phyloP scores from a whole-genome alignment of 2,888 invertebrate genomes.

The Hypomecis punctinalis region DNA sequence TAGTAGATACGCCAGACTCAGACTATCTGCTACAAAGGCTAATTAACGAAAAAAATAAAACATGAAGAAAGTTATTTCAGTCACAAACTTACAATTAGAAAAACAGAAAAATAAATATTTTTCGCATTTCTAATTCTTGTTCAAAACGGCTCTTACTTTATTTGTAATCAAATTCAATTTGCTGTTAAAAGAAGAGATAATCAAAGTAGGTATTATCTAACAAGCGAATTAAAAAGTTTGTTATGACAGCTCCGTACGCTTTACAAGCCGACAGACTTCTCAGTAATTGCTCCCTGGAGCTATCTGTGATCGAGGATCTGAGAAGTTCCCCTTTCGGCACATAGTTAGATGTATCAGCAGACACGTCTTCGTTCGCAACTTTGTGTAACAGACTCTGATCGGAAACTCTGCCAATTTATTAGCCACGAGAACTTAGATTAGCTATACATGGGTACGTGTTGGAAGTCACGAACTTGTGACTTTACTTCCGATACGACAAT shows the following conservation, averaged over 20 bases:
- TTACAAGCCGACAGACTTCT: slow-evolving; percentile 26
- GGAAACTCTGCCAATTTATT: slow-evolving; percentile 68
- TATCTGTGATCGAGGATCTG: slow-evolving; percentile 52
- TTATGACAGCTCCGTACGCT: slow-evolving; percentile 7
- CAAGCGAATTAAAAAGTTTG: slow-evolving; percentile 10
- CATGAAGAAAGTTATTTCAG: too few species aligned
- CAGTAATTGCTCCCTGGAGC: slow-evolving; percentile 53
- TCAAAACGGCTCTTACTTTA: too few species aligned
- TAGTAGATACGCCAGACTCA: too few species aligned
- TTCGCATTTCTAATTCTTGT: too few species aligned
- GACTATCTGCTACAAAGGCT: too few species aligned
- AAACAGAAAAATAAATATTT: too few species aligned
- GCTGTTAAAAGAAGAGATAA: background rate
- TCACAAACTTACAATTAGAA: too few species aligned
- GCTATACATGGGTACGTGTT: slow-evolving; percentile 45
- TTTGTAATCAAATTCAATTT: background rate
- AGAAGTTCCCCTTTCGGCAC: slow-evolving; percentile 57
- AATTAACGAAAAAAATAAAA: too few species aligned
- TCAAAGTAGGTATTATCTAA: background rate
- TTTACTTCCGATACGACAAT: slow-evolving; percentile 25
- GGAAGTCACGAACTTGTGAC: slow-evolving; percentile 34
- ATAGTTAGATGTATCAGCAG: slow-evolving; percentile 46
- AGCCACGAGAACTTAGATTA: slow-evolving; percentile 56
- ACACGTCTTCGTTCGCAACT: slow-evolving; percentile 56
- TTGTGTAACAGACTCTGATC: slow-evolving; percentile 53